Evolutionary conservation across 2,888 invertebrate species (phyloP), one percentile per base, ranked within the genome.

Genomic region (Pediacus dermestoides): DNA sequence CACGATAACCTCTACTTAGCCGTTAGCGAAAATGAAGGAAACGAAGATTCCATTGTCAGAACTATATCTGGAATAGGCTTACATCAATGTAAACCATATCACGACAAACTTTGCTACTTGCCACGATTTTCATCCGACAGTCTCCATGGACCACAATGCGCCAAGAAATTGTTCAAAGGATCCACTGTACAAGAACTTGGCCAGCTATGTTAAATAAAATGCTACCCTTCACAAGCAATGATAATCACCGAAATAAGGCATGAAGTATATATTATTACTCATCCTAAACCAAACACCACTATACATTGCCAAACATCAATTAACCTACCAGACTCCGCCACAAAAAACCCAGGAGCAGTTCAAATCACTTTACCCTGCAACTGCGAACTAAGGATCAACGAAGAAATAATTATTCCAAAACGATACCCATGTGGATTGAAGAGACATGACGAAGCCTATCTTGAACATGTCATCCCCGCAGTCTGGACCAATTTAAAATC

Each of bases 121-220:
- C 42, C 42, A 14, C 13, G 38, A 9, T 42, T 42, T 12, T 28
- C 42, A 9, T 9, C 43, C 9, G 43, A 41, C 27, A n/a, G 7
- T 2, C 8, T 22, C 1, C 21, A 42, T 6, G 42, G 39, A 4
- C 43, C 39, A 16, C 16, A 18, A 7, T 42, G 43, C 23, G 34
- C 39, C 4, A 21, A 25, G 6, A 35, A 16, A 15, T 8, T 42
- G 22, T 42, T 22, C 14, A 14, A 21, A 11, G 43, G 39, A 1
- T 22, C 39, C 4, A 40, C 39, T 7, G 39, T 42, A 2, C 15
- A 39, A 23, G 35, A 39, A 2, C 13, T 42, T 2, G 26, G 23
- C 14, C 10, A 18, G 4, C 18, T 18, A 8, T 18, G 18, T 18
- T 6, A 4, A 4, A 18, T 18, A 18, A 18, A 18, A 18, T 18